Evolutionary conservation across 2,113 vertebrate genomes (phyloP).

Genomic region (Opisthocomus hoazin): DNA sequence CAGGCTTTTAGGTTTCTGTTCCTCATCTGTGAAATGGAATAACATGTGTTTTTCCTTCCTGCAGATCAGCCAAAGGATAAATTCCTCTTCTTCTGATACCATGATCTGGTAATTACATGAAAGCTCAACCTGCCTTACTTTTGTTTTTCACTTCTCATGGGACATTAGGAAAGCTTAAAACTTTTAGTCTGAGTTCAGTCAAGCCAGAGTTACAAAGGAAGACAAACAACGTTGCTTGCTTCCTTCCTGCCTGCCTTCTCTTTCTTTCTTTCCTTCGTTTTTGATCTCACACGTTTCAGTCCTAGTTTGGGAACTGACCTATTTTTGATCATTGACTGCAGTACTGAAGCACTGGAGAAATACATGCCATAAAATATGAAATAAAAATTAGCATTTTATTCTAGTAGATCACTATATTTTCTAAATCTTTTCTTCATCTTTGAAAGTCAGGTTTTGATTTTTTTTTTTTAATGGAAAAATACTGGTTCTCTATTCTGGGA

Average conservation of each 20-base stretch:
- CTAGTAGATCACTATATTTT: background rate
- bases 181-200: background rate
- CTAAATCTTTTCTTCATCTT: background rate
- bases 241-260: background rate
- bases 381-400: background rate
- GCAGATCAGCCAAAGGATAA: background rate
- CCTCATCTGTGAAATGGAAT: background rate
- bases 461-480: background rate
- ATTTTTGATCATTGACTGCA: background rate
- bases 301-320: background rate
- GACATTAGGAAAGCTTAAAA: background rate
- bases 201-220: background rate
- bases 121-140: background rate
- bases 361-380: background rate
- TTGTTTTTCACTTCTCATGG: background rate
- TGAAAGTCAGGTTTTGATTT: background rate
- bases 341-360: background rate
- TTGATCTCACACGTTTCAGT: background rate
- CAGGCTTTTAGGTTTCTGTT: background rate
- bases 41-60: background rate
- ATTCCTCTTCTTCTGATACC: background rate
- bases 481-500: background rate
- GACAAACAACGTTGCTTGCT: background rate
- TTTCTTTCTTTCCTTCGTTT: too few relatives aligned
- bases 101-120: background rate